These are phyloP conservation scores for Actinostola sp. DNA, from an alignment of 92 coral and sea anemone species.

Conservation along the genomic window DNA sequence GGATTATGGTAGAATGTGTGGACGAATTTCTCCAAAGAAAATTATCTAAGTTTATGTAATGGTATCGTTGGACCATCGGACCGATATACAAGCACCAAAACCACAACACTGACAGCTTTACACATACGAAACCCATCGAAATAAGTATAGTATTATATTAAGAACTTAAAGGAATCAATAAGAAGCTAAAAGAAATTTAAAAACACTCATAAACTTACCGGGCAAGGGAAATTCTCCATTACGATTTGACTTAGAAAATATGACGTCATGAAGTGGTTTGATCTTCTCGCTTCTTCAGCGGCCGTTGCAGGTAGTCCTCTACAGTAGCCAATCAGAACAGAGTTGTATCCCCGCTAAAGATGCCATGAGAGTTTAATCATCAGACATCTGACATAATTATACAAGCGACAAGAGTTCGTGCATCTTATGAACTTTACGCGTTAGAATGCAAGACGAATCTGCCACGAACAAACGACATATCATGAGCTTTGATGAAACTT, in stretches of 20 bases:
- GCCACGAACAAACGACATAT: too few relatives aligned
- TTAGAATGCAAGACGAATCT: too few relatives aligned
- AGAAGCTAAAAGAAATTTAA: background rate
- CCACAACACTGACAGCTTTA: background rate
- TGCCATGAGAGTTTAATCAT: slow-evolving; percentile 22
- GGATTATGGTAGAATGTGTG: background rate
- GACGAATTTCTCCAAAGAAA: background rate
- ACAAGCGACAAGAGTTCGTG: background rate
- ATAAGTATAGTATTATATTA: background rate
- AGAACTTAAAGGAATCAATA: background rate
- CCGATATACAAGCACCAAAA: background rate
- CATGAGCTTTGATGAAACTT: too few relatives aligned
- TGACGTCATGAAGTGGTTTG: slow-evolving; percentile 70
- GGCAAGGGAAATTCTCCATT: slow-evolving; percentile 21
- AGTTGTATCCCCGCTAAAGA: slow-evolving; percentile 3
- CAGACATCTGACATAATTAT: slow-evolving; percentile 9
- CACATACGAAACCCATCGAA: background rate
- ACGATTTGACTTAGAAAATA: slow-evolving; percentile 22
- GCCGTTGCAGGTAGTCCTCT: slow-evolving; percentile 33
- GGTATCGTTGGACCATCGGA: background rate
- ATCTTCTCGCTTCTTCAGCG: slow-evolving; percentile 19
- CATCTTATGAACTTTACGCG: too few relatives aligned
- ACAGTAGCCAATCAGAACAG: slow-evolving; percentile 46
- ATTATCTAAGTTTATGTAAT: background rate
- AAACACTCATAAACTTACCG: slow-evolving; percentile 28